Percentiles rank a stretch among this genome's conserved stretches.
Evolutionary conservation across 2,797 vertebrate genomes (phyloP).

Genomic region (Anguilla pacifica): DNA sequence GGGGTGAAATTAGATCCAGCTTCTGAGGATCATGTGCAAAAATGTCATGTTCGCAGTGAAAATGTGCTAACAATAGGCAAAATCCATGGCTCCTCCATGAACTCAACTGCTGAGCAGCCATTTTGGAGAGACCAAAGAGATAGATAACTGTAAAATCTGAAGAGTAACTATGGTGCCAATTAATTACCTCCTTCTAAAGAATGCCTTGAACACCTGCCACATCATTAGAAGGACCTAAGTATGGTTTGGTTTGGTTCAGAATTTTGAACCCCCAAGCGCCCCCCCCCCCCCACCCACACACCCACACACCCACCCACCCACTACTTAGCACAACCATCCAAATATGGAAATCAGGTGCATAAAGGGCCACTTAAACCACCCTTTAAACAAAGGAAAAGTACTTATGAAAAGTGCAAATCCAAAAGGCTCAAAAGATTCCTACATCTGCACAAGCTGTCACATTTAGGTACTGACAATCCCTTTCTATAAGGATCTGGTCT

Average conservation of each 20-base stretch:
- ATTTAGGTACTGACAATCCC: neutral
- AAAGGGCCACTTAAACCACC: neutral
- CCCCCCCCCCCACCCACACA: too few species aligned
- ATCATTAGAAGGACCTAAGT: neutral
- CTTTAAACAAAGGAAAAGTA: neutral
- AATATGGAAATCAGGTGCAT: neutral
- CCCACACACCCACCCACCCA: too few species aligned
- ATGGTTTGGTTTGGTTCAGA: neutral
- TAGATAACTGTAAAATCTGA: neutral
- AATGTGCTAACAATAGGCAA: neutral
- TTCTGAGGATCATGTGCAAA: neutral
- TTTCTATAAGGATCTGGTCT: neutral
- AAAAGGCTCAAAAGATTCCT: neutral
- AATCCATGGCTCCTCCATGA: neutral
- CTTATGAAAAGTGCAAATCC: neutral
- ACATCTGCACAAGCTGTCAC: neutral
- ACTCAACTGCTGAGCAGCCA: neutral
- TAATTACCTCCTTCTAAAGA: neutral
- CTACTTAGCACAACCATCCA: neutral
- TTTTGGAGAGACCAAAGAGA: neutral
- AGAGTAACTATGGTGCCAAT: neutral
- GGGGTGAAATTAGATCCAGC: too few species aligned
- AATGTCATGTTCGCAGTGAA: neutral
- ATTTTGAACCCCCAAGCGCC: neutral
- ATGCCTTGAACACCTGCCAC: neutral